Evolutionary conservation across 53 echinoderm and acorn worm species (phyloP).

Genomic region (Temnopleurus reevesii): DNA sequence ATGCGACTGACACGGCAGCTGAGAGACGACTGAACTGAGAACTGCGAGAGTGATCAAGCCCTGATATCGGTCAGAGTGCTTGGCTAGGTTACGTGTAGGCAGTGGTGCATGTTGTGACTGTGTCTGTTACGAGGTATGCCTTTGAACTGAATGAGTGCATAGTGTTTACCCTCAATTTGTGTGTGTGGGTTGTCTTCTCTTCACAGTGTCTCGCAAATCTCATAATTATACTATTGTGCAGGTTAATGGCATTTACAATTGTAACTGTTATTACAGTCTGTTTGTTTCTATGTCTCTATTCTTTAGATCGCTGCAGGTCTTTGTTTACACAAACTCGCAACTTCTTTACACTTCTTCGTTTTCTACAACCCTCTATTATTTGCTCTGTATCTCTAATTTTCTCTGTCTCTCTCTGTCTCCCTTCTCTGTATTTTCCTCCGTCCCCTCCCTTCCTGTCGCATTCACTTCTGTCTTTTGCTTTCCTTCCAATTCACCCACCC

Average conservation of each 20-base stretch:
- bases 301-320: too few relatives aligned
- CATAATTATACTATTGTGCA: neutral
- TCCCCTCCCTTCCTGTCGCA: neutral
- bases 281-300: neutral
- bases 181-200: neutral
- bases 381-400: neutral
- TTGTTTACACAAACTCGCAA: neutral
- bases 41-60: neutral
- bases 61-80: neutral
- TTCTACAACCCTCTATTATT: neutral
- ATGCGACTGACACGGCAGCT: conserved; percentile 18
- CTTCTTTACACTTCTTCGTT: too few relatives aligned
- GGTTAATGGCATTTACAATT: neutral
- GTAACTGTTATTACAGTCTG: neutral
- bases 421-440: neutral
- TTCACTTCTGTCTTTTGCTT: neutral
- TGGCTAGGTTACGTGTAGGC: neutral
- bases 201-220: neutral
- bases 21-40: conserved; percentile 29
- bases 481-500: neutral
- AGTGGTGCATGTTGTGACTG: conserved; percentile 10
- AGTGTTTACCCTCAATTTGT: neutral
- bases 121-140: neutral
- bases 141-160: neutral
- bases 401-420: neutral